Base-by-base conservation (phyloP, 2,113 vertebrate genomes). In the Chinchilla lanigera region DNA sequence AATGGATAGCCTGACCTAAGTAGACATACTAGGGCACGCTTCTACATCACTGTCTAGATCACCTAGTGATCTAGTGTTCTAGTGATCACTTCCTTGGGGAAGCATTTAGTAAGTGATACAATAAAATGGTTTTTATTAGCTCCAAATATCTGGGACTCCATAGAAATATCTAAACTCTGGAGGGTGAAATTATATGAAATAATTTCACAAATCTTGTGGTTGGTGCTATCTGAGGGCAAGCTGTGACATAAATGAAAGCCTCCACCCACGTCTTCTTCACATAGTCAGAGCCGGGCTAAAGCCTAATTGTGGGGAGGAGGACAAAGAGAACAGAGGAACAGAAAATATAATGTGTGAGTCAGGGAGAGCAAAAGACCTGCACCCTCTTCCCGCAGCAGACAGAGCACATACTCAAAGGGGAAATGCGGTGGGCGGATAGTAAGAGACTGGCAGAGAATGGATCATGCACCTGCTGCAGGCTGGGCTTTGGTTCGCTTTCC, bases 351-450 rank as follows among this genome's bases (percentile, higher is more conserved):
- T 4, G 26, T 28, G 3, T 14, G 41, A 75, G 44, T 44, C 2
- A 3, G 22, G 41, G 11, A 26, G 6, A 14, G 41, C 1, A 14
- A 44, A 75, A 38, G 20, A 41, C 38, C 17, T 41, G 3, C 22
- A 0, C 38, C 10, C 12, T 13, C 41, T 47, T 44, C 12, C 13
- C 26, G 0, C 22, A 4, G 24, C 11, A 75, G 24, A 12, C 7
- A 41, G n/a, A 77, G 12, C 14, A 12, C 22, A 28, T 75, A 4
- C 73, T 77, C 41, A 47, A 73, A 28, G 41, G 73, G 5, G 35
- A 14, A 44, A 47, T 3, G 24, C 44, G 28, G 41, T 2, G 47
- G 11, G 24, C 10, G 44, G 41, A 44, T 44, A 38, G 8, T 2
- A 44, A 75, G 22, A 44, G 20, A 26, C 38, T 73, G 24, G 71